Evolutionary conservation across 1,140 invertebrate genomes (phyloP).

Genomic region (Acromyrmex charruanus): DNA sequence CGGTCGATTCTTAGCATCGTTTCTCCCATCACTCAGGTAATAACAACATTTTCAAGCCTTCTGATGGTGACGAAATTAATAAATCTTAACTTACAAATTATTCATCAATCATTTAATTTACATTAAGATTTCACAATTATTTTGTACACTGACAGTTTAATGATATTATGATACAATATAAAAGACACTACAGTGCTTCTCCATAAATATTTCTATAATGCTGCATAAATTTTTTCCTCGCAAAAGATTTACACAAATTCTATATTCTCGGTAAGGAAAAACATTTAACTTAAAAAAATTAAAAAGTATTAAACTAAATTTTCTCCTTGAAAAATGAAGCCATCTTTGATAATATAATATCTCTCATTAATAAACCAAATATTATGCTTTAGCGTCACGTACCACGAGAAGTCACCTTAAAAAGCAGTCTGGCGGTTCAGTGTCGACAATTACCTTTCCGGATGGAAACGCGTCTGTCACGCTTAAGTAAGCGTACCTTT

Average conservation of each 20-base stretch:
- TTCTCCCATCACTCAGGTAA: constrained; percentile 15
- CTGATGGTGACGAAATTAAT: background rate
- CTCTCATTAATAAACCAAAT: background rate
- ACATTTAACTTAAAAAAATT: background rate
- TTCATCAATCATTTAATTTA: background rate
- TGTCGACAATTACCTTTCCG: constrained; percentile 52
- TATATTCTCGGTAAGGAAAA: background rate
- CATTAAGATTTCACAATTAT: no score
- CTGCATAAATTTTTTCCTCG: background rate
- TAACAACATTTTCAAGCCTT: background rate
- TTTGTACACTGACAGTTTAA: background rate
- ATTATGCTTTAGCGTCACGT: constrained; percentile 6
- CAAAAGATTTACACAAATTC: background rate
- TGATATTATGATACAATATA: background rate
- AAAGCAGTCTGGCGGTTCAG: constrained; percentile 7
- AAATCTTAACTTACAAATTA: background rate
- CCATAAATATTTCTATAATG: background rate
- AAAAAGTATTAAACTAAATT: background rate
- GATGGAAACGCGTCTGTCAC: constrained; percentile 61
- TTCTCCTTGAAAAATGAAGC: background rate
- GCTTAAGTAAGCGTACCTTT: constrained; percentile 60
- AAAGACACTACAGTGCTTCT: background rate
- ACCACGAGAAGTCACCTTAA: constrained; percentile 35
- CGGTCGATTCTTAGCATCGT: constrained; percentile 11
- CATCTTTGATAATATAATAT: background rate